Evolutionary conservation across 2,888 invertebrate species (phyloP), one percentile per base, ranked within the genome.

Genomic region (Synergus umbraculus): DNA sequence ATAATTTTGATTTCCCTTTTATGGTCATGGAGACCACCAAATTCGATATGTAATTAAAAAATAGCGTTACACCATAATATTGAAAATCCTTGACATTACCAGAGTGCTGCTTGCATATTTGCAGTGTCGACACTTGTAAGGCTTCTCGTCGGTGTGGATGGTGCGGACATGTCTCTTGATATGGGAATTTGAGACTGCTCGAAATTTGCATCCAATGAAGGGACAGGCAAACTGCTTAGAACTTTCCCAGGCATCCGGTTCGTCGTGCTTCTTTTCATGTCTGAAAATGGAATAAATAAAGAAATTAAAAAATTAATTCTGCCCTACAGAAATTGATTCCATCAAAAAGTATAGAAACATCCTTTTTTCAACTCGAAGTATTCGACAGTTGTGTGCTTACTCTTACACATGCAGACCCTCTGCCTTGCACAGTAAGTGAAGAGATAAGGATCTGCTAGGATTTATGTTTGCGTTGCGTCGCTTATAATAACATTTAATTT

Each of bases 71-170:
- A 37, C 0, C 5, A 37, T 37, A 37, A 37, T 37, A 37, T 37
- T 5, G 4, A 37, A 67, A 4, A 65, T 60, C 29, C 13, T 8
- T 76, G 73, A 76, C 10, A 12, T 94, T 92, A 97, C 96, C 93
- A 96, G 93, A 88, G 95, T 96, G 84, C 96, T 97, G 91, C 96
- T 96, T 7, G 95, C 95, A 87, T 96, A 96, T 43, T 93, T 88
- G 90, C 98, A 98, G 90, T 97, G 95, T 0, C 96, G 96, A 92
- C 98, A 98, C 77, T 94, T 94, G 92, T 96, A 98, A 0, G 98
- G 97, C 90, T 97, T 97, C 49, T 95, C 94, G 4, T 97, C 97
- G 5, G 95, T 95, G 91, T 98, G 98, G 41, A 96, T 94, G 9
- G 73, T 73, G 5, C 96, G 94, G 90, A 95, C 93, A 91, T 98